Percentiles rank a stretch among this genome's conserved stretches.
Conservation (phyloP, 2,797 vertebrate species). For the Eulemur rubriventer region DNA sequence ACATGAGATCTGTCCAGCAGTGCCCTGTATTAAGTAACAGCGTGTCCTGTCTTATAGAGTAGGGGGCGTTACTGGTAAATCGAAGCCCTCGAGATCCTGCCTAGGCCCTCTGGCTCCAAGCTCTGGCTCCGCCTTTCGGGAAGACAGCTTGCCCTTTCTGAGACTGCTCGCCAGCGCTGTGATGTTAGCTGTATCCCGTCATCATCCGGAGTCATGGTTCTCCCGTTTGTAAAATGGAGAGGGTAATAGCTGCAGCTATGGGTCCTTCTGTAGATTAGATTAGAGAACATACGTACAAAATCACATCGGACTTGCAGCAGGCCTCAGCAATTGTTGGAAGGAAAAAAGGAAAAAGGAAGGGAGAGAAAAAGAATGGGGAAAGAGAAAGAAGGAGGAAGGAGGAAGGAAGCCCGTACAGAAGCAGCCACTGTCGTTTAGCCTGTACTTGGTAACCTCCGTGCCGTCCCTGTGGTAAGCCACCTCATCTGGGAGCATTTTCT, state of each 20-base stretch:
- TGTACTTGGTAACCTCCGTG: rapidly evolving
- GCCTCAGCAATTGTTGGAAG: neutral
- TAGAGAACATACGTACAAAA: too few relatives aligned
- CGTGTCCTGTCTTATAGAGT: neutral
- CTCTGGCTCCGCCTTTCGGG: neutral
- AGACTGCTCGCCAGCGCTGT: neutral
- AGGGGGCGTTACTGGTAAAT: neutral
- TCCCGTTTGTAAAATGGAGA: neutral
- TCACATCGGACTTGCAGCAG: neutral
- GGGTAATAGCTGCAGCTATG: neutral
- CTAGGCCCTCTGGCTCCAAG: neutral
- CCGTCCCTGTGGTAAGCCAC: neutral
- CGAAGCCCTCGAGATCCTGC: neutral
- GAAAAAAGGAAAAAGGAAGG: neutral
- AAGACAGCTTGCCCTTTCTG: neutral
- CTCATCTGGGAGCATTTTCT: neutral
- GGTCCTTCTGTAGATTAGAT: neutral
- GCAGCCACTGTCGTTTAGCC: neutral
- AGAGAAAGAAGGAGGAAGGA: neutral
- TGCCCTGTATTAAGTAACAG: neutral
- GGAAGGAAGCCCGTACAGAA: neutral
- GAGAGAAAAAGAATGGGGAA: neutral
- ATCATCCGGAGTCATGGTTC: neutral
- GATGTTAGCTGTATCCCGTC: neutral
- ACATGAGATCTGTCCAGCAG: neutral